A percentile compares a stretch with the other conserved stretches of the same genome.
These are phyloP conservation scores for Thamnophis sirtalis DNA, from an alignment of 2,113 vertebrate genomes.

Conservation along the genomic window DNA sequence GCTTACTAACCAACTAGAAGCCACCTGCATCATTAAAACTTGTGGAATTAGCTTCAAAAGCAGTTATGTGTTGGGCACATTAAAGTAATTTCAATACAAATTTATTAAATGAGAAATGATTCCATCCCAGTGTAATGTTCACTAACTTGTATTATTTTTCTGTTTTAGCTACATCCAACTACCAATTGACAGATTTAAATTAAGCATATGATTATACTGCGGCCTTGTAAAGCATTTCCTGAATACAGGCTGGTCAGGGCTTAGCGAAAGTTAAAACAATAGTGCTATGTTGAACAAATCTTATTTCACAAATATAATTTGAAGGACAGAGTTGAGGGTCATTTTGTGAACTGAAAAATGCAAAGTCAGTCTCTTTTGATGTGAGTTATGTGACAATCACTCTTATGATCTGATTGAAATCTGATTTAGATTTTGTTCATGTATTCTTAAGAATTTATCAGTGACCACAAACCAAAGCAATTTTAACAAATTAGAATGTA, in stretches of 20 bases:
- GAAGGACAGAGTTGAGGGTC: not conserved
- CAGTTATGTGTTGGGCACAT: not conserved
- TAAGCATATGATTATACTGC: not conserved
- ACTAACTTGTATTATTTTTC: not conserved
- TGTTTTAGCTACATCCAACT: not conserved
- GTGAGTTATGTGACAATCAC: not conserved
- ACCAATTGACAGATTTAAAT: not conserved
- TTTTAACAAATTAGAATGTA: not conserved
- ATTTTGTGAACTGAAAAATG: not conserved
- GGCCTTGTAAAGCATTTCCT: not conserved
- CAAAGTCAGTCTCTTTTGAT: not conserved
- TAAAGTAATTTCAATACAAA: not conserved
- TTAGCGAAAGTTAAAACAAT: not conserved
- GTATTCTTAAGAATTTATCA: not conserved
- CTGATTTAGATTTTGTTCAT: not conserved
- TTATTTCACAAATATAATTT: not conserved
- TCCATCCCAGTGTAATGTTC: not conserved
- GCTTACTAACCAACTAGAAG: not conserved
- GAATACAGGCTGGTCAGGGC: not conserved
- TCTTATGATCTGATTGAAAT: not conserved
- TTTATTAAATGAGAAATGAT: not conserved
- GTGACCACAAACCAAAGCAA: not conserved
- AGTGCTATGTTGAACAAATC: not conserved
- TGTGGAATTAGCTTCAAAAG: not conserved
- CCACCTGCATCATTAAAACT: not conserved